phyloP scores from a whole-genome alignment of 2,888 invertebrate genomes.

The Eumacrocentrus americanus region DNA sequence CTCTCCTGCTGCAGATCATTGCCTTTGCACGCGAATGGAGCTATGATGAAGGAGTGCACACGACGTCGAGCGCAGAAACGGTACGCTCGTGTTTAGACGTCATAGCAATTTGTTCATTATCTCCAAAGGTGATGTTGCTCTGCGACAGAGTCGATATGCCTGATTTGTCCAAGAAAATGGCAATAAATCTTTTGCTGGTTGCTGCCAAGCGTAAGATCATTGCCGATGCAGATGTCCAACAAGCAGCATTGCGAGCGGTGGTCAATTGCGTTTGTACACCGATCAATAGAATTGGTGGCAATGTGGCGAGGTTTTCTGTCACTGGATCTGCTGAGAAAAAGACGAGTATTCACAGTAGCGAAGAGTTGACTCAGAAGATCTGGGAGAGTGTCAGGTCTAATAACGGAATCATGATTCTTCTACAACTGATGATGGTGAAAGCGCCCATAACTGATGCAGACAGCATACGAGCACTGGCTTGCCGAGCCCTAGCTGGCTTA shows the following conservation, averaged over 20 bases:
- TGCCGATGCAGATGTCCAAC: slow-evolving; percentile 89
- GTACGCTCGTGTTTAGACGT: slow-evolving; percentile 84
- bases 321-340: slow-evolving; percentile 68
- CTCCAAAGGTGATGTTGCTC: slow-evolving; percentile 79
- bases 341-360: slow-evolving; percentile 70
- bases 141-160: slow-evolving; percentile 79
- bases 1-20: slow-evolving; percentile 82
- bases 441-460: slow-evolving; percentile 97
- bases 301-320: slow-evolving; percentile 62
- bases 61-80: slow-evolving; percentile 73
- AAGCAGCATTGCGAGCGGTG: slow-evolving; percentile 86
- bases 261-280: slow-evolving; percentile 96
- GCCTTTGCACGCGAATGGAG: slow-evolving; percentile 93
- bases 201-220: slow-evolving; percentile 92
- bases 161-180: slow-evolving; percentile 77
- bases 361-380: slow-evolving; percentile 87
- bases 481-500: slow-evolving; percentile 89
- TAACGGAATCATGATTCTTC: slow-evolving; percentile 94
- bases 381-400: slow-evolving; percentile 95
- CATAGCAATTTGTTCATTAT: slow-evolving; percentile 86
- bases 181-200: slow-evolving; percentile 55
- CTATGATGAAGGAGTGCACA: slow-evolving; percentile 74
- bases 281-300: slow-evolving; percentile 70
- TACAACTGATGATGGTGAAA: slow-evolving; percentile 90
- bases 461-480: slow-evolving; percentile 89